These are phyloP conservation scores for Pelusios castaneus DNA, from an alignment of 2,113 vertebrate genomes.

Conservation along the genomic window DNA sequence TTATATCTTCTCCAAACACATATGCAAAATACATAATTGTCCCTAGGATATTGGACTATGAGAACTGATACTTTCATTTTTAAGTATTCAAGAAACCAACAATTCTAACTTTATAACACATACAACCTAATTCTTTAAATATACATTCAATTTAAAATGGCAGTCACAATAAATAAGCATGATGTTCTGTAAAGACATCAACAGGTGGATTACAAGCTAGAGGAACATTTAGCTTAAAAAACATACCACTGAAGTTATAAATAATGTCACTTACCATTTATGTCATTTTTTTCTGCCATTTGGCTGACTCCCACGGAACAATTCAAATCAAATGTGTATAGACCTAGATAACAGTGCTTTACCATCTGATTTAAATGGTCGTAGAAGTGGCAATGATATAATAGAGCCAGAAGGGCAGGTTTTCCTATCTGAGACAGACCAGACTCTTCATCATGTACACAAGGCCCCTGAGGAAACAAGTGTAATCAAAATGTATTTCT, in stretches of 20 bases:
- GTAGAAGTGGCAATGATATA: constrained; percentile 92
- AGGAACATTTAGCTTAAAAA: not conserved
- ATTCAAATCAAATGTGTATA: constrained; percentile 79
- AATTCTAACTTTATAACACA: not conserved
- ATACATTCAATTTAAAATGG: not conserved
- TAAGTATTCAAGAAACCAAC: not conserved
- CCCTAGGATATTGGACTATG: not conserved
- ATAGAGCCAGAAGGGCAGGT: constrained; percentile 88
- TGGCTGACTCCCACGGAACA: constrained; percentile 32
- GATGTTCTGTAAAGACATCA: not conserved
- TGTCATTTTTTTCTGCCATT: not conserved
- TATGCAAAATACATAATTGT: not conserved
- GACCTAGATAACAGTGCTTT: constrained; percentile 83
- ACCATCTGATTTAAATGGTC: constrained; percentile 85
- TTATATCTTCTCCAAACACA: not conserved
- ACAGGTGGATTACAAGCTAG: not conserved
- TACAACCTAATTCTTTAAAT: not conserved
- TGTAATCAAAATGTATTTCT: not conserved
- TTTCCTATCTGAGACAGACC: constrained; percentile 87
- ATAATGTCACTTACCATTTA: constrained; percentile 58
- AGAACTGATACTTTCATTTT: not conserved
- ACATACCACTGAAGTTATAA: not conserved
- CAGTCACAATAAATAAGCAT: not conserved
- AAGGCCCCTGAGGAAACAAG: constrained; percentile 83
- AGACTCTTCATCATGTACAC: constrained; percentile 92